phyloP scores from a whole-genome alignment of 2,113 vertebrate species.

The Nannospalax galili region DNA sequence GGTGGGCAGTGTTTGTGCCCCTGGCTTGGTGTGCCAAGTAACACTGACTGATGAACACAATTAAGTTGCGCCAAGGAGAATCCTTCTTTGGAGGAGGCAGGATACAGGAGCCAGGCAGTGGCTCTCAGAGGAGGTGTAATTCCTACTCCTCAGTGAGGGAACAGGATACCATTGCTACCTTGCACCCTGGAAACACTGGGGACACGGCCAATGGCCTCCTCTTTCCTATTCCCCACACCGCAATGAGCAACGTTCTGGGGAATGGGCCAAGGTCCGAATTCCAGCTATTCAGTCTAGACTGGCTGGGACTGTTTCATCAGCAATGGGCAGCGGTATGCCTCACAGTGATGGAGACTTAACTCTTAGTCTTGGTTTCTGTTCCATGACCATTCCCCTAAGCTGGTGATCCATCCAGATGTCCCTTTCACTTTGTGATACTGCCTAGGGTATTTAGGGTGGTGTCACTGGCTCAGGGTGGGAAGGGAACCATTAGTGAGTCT shows the following conservation, averaged over 20 bases:
- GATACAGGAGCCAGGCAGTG: neutral
- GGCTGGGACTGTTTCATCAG: neutral
- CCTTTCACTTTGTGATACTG: neutral
- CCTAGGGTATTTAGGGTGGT: neutral
- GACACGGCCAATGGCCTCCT: too few relatives aligned
- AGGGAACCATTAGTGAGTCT: neutral
- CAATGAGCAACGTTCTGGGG: accelerated
- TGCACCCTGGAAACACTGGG: neutral
- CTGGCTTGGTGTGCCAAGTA: constrained; percentile 76
- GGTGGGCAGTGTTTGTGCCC: constrained; percentile 74
- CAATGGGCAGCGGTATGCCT: too few relatives aligned
- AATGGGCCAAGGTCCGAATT: neutral
- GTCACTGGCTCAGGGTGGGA: neutral
- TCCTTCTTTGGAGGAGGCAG: neutral
- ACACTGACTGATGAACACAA: constrained; percentile 75
- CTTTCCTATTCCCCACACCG: neutral
- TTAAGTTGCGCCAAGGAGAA: neutral
- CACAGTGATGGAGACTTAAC: neutral
- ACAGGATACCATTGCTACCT: neutral
- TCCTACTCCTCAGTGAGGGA: neutral
- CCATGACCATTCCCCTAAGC: neutral
- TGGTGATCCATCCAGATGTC: neutral
- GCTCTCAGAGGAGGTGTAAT: neutral
- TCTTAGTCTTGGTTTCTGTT: neutral
- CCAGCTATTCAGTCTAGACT: neutral